Evolutionary conservation across 2,888 invertebrate species (phyloP), one percentile per base, ranked within the genome.

Genomic region (Pandemis heparana): DNA sequence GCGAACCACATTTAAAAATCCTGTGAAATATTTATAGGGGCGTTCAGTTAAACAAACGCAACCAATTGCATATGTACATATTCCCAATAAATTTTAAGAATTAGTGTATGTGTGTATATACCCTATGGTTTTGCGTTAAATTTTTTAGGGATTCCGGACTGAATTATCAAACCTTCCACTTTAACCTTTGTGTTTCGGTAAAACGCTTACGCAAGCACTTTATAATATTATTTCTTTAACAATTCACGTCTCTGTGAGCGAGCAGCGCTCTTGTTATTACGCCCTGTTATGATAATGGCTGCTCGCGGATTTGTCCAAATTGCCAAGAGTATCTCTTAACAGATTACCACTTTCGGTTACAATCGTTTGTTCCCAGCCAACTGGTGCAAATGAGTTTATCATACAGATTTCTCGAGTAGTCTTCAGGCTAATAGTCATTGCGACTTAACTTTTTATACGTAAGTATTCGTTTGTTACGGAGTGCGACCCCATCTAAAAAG

Each of bases 271-370:
- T 41, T 16, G 41, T 62, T 62, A 41, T 62, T 39, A 62, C 41
- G 62, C 62, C 23, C 59, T 39, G 62, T 62, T 62, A 62, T 41
- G 41, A 62, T 62, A 62, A 62, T 62, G 62, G 41, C 62, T 62
- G 62, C 41, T 62, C 62, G 9, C 62, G 41, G 41, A 62, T 62
- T 62, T 62, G 62, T 41, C 62, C 62, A 62, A 62, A 62, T 60
- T 62, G 41, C 62, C 16, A 60, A 38, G 41, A 62, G 62, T 38
- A 60, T 62, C 41, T 62, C 62, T 62, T 62, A 60, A 60, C 38
- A 60, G 60, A 60, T 60, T 62, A 62, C 41, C 41, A 62, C 62
- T 41, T 62, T 62, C 41, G 1, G 41, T 39, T 14, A 39, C 41
- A 41, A 41, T 38, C 41, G 41, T 38, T 41, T 62, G 18, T 62